A percentile compares a stretch with the other conserved stretches of the same genome.
Evolutionary conservation across 2,113 vertebrate species (phyloP).

Genomic region (Pedetes capensis): DNA sequence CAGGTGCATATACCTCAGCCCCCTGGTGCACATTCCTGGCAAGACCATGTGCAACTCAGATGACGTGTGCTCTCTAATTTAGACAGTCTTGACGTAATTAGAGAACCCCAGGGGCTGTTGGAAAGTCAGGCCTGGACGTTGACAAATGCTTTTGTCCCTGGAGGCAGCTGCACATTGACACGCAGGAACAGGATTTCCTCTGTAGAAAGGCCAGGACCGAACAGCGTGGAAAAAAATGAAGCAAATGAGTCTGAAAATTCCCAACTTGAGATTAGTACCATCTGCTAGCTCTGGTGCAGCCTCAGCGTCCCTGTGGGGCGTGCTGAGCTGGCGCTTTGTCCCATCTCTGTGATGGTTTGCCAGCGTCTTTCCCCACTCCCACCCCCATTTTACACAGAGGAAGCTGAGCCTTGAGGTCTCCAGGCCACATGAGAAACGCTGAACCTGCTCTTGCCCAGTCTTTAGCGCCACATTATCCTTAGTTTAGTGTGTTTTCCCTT

Average conservation of each 20-base stretch:
- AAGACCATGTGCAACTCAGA: neutral
- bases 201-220: neutral
- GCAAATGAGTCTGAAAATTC: neutral
- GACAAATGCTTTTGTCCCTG: neutral
- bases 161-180: neutral
- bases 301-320: no score
- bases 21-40: neutral
- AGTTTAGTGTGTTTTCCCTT: neutral
- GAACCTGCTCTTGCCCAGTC: neutral
- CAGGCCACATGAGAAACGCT: neutral
- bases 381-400: neutral
- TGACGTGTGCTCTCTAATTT: neutral
- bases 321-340: neutral
- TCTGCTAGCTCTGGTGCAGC: neutral
- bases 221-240: neutral
- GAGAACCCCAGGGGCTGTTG: neutral
- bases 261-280: neutral
- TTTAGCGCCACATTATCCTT: neutral
- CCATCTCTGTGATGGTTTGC: fast-evolving
- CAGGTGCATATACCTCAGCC: neutral
- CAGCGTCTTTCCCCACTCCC: no score
- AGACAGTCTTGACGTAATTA: neutral
- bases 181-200: neutral
- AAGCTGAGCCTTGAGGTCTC: neutral
- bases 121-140: neutral